Evolutionary conservation across 2,113 vertebrate genomes (phyloP).

Genomic region (Perccottus glenii): DNA sequence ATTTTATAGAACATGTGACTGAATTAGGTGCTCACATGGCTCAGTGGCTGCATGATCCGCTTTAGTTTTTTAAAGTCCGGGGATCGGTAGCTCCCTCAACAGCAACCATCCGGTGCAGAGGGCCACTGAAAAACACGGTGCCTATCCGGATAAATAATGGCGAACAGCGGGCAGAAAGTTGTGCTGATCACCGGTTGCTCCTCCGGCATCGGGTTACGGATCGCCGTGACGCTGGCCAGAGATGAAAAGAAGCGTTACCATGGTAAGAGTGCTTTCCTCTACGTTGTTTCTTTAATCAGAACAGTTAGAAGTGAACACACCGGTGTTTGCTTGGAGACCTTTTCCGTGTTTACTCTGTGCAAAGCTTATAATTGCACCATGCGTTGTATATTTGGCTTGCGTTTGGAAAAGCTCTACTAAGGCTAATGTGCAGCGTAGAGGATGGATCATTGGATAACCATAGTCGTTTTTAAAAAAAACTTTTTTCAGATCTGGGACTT

Average conservation of each 20-base stretch:
- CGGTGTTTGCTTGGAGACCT: conserved; percentile 14
- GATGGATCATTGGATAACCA: conserved; percentile 6
- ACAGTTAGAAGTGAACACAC: conserved; percentile 23
- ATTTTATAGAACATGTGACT: conserved; percentile 79
- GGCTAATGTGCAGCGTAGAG: conserved; percentile 12
- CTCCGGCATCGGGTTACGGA: conserved; percentile 84
- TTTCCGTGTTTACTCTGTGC: conserved; percentile 44
- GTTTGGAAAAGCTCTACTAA: conserved; percentile 36
- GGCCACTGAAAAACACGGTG: conserved; percentile 62
- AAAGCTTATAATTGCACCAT: conserved; percentile 16
- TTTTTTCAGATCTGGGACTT: conserved; percentile 43
- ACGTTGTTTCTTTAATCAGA: conserved; percentile 51
- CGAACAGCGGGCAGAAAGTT: conserved; percentile 82
- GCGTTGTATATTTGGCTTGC: conserved; percentile 30
- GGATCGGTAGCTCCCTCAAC: conserved; percentile 64
- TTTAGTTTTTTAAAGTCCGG: conserved; percentile 73
- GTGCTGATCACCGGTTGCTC: conserved; percentile 87
- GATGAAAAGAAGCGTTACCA: conserved; percentile 84
- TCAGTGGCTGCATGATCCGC: conserved; percentile 75
- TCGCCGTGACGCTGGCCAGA: conserved; percentile 82
- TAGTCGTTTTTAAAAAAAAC: too few relatives aligned
- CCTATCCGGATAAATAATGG: conserved; percentile 75
- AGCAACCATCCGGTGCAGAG: conserved; percentile 68
- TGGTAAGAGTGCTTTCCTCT: conserved; percentile 79
- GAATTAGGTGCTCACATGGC: conserved; percentile 77